Percentiles rank a stretch among this genome's conserved stretches.
Evolutionary conservation across 35 echinoderm and acorn worm species (phyloP).

Genomic region (Amphiura filiformis): DNA sequence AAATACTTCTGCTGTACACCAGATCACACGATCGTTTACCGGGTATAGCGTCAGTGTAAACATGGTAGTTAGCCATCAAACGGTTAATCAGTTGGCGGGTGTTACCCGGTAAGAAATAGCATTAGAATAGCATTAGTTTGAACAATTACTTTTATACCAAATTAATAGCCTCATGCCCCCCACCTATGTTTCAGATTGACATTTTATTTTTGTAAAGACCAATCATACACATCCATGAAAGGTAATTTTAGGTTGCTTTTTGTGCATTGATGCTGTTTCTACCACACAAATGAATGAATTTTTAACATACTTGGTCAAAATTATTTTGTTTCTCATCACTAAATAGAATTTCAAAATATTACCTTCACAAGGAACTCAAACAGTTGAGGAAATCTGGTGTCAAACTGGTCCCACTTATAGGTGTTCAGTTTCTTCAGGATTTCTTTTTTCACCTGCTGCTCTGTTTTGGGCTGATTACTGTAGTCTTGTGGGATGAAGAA

Average conservation of each 20-base stretch:
- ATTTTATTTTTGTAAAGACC: neutral
- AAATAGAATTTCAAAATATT: no score
- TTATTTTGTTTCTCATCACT: no score
- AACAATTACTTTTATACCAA: no score
- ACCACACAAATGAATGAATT: neutral
- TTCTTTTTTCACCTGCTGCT: neutral
- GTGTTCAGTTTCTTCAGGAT: neutral
- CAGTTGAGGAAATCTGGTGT: neutral
- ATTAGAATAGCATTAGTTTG: no score
- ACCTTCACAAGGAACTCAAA: neutral
- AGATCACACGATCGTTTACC: no score
- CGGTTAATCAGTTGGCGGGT: no score
- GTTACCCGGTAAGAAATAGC: no score
- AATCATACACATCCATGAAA: neutral
- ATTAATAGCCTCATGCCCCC: neutral
- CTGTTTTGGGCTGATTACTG: neutral
- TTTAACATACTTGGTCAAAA: neutral
- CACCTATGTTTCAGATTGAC: no score
- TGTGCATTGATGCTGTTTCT: neutral
- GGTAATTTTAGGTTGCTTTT: neutral
- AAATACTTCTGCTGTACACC: no score
- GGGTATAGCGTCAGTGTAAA: no score
- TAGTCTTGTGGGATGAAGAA: neutral
- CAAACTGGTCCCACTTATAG: slow-evolving; percentile 1
- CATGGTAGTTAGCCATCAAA: no score